Base-by-base conservation (phyloP, 2,888 invertebrate genomes). In the Drosophila meridiana region DNA sequence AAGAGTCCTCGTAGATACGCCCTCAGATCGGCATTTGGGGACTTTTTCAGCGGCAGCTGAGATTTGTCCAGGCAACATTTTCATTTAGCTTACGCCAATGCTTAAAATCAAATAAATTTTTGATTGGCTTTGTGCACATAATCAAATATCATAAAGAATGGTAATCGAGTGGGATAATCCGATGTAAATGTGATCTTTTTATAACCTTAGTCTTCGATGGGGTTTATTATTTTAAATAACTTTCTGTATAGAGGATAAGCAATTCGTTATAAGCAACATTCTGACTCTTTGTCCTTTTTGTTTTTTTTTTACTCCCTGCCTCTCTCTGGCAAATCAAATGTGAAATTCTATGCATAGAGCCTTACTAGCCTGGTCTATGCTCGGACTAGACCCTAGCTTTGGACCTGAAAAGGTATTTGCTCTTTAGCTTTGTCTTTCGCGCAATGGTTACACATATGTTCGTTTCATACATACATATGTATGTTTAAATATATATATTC, bases 271-370 rank as follows among this genome's bases (percentile, higher is more conserved):
- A 3, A n/a, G n/a, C 6, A 9, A 14, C 28, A 8, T 34, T 0
- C 28, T 36, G 20, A 9, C 32, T 32, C 5, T 28, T 28, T 38
- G 9, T 43, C 11, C 43, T 6, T 55, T 57, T 61, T 64, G 75
- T 70, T 66, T n/a, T 8, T 26, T n/a, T 47, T 47, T 43, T n/a
- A 2, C 34, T 52, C 20, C n/a, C 48, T 42, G 52, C 32, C 36
- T 40, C 28, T 57, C 50, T 47, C 53, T 59, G 47, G 73, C 34
- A 56, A 75, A 87, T 89, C 87, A 83, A 83, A 89, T 86, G 80
- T 60, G 69, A 83, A 85, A 78, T 78, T 70, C 73, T 72, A 70
- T 76, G 86, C 72, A 70, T 71, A 83, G 56, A 30, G 79, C 74
- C 74, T 87, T 80, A 73, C 76, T 80, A 67, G 69, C 67, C 61